Evolutionary conservation across 2,888 invertebrate genomes (phyloP), one percentile per base, ranked within the genome.

Genomic region (Platycnemis pennipes): DNA sequence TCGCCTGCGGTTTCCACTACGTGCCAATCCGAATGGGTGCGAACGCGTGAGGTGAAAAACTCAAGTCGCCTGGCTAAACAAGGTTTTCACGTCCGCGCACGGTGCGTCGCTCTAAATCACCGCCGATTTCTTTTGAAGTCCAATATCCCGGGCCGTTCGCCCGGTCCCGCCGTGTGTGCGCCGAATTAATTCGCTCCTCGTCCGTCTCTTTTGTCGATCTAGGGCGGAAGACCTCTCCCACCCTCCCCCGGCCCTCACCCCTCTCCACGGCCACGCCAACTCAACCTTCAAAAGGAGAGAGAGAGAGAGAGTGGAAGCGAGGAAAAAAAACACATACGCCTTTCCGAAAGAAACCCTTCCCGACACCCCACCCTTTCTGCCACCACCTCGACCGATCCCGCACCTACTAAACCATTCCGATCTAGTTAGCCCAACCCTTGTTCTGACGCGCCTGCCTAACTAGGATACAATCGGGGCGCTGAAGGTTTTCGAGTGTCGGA

Each of bases 351-450:
- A 16, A 63, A 63, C 63, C 63, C 63, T 26, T 7, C 63, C 5
- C 22, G n/a, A 63, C 63, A 26, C n/a, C n/a, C 63, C n/a, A n/a
- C 26, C 22, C 53, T 11, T 7, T 53, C 26, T 2, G 26, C 56
- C 89, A 56, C 53, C 63, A 13, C 77, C 46, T 11, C 91, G 44
- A 56, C 63, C 44, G 26, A n/a, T 37, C 63, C 63, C 53, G 13
- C 63, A 44, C 44, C 63, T 53, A 89, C 77, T 77, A 77, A 77
- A 77, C 77, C 77, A 77, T 77, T 89, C 56, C 44, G 44, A 91
- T 63, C 91, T 91, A 91, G 91, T 91, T 91, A 91, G 63, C 91
- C 91, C 56, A 44, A 26, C 91, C 77, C 91, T 91, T 91, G 91
- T 91, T 91, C 91, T 91, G 63, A 44, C 91, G 77, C 77, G 77